These are phyloP conservation scores for Genyomyrus donnyi DNA, from an alignment of 2,113 vertebrate genomes.

Conservation along the genomic window DNA sequence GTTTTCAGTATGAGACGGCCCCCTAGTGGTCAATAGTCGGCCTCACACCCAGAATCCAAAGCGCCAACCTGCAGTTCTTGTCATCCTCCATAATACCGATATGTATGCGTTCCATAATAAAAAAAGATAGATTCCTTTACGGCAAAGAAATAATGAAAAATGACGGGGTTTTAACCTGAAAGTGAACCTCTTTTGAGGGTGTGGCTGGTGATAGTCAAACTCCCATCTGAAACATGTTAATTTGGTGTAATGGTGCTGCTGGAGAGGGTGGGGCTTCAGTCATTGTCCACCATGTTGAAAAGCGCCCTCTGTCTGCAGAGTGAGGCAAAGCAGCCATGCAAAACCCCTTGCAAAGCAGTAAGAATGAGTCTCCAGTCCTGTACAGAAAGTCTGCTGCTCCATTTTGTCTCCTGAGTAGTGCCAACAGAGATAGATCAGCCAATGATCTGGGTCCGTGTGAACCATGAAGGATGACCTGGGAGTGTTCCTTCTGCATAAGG, in stretches of 20 bases:
- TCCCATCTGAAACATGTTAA: background rate
- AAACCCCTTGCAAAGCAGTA: no score
- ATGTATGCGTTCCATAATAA: background rate
- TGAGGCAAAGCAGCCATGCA: no score
- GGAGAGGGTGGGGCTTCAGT: background rate
- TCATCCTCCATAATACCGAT: background rate
- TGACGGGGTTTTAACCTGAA: background rate
- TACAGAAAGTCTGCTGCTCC: background rate
- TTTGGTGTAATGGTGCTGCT: background rate
- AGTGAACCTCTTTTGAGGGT: background rate
- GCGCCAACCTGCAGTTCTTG: background rate
- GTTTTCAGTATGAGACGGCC: constrained; percentile 18
- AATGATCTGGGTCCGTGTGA: background rate
- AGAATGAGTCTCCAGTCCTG: no score
- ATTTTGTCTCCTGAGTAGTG: background rate
- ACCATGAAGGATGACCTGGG: background rate
- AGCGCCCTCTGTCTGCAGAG: no score
- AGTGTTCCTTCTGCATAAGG: background rate
- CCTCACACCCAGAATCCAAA: background rate
- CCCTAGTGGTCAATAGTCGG: constrained; percentile 1
- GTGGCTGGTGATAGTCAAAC: background rate
- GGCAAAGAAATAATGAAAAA: background rate
- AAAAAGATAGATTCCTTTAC: background rate
- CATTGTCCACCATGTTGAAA: background rate
- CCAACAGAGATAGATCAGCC: background rate